Evolutionary conservation across 2,888 invertebrate genomes (phyloP).

Genomic region (Crioceris asparagi): DNA sequence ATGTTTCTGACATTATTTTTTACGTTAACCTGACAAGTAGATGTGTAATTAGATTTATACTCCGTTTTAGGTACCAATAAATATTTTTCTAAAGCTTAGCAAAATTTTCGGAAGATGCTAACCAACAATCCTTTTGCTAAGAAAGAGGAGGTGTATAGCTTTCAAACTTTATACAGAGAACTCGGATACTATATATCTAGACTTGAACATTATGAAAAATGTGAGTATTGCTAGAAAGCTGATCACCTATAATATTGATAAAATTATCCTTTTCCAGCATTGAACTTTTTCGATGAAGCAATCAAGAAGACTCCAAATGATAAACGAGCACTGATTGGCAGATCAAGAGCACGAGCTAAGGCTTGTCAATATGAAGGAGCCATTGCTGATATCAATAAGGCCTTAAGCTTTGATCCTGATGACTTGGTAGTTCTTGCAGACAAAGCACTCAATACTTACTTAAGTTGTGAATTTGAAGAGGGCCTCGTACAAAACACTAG

Average conservation of each 20-base stretch:
- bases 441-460: constrained; percentile 32
- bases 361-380: constrained; percentile 45
- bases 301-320: constrained; percentile 35
- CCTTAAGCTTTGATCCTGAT: constrained; percentile 31
- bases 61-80: too few species aligned
- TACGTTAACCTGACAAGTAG: too few species aligned
- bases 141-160: constrained; percentile 29
- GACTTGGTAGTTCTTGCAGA: constrained; percentile 30
- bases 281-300: constrained; percentile 31
- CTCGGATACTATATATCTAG: constrained; percentile 30
- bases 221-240: constrained; percentile 20
- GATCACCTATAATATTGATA: neutral
- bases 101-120: too few species aligned
- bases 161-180: constrained; percentile 30
- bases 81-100: too few species aligned
- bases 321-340: constrained; percentile 43
- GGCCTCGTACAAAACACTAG: constrained; percentile 31
- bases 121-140: constrained; percentile 16
- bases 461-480: constrained; percentile 35
- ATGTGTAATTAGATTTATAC: too few species aligned
- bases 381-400: constrained; percentile 42
- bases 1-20: too few species aligned
- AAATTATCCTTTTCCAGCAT: constrained; percentile 19
- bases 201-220: constrained; percentile 32
- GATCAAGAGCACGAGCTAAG: constrained; percentile 44